Evolutionary conservation across 2,888 invertebrate genomes (phyloP), one percentile per base, ranked within the genome.

Genomic region (Drosophila melanosoma): DNA sequence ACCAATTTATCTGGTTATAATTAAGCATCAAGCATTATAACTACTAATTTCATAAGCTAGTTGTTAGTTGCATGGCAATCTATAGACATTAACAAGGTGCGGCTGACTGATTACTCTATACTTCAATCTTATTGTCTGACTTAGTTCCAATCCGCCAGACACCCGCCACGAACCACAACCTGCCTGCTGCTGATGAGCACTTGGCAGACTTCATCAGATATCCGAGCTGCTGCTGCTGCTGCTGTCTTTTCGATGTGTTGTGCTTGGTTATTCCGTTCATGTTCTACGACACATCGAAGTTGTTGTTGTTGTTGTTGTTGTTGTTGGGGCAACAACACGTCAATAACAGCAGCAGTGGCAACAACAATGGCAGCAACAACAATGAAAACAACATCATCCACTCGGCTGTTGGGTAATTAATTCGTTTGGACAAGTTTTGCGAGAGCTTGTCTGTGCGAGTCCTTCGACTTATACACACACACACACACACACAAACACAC

Each of bases 391-490:
- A 74, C 85, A 81, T 82, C 87, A 83, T 66, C 84, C 87, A 83
- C 83, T 81, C 71, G 78, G 62, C 79, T 73, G 83, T 74, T 61
- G 76, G 72, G 64, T 81, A 86, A 87, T 87, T 87, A 87, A 87
- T 87, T 90, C 89, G 83, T 90, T 90, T 88, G 90, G 82, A 86
- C 87, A 90, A 87, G 80, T 82, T 87, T 90, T 67, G 51, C 68
- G 52, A 40, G 51, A 56, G 89, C 72, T 69, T 71, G 84, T 68
- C 63, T 52, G 63, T 59, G 68, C 12, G 65, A 49, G 51, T 62
- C 68, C 62, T 68, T 76, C 69, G 58, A 33, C 29, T 51, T 62
- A 20, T 45, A 65, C 40, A 45, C 38, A 64, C 35, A 53, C 52
- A 72, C 76, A 70, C 32, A 42, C 40, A 72, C 68, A 69, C 33